phyloP scores from a whole-genome alignment of 2,888 invertebrate species.

The Pardosa pseudoannulata region DNA sequence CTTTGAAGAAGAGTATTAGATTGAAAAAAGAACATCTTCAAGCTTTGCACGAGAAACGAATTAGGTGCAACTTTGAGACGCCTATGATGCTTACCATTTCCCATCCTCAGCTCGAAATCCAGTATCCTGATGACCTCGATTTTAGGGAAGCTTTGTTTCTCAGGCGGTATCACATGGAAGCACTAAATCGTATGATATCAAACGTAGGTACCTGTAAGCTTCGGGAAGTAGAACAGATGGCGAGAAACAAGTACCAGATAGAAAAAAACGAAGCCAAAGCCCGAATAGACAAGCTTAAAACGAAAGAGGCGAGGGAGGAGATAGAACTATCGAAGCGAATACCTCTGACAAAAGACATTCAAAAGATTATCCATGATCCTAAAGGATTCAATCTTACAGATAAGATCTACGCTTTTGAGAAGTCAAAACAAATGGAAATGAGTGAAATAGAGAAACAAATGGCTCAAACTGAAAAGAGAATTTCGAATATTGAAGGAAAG shows the following conservation, averaged over 20 bases:
- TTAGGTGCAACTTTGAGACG: conserved; percentile 20
- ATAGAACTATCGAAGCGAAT: not conserved
- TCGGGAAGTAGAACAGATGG: not conserved
- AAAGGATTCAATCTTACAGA: not conserved
- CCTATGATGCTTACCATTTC: not conserved
- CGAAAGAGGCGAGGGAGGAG: conserved; percentile 9
- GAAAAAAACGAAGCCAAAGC: conserved; percentile 19
- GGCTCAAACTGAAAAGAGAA: conserved; percentile 6
- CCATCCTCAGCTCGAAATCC: conserved; percentile 25
- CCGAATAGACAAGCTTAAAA: not conserved
- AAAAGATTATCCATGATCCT: conserved; percentile 31
- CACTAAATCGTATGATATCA: conserved; percentile 6
- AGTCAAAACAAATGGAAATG: conserved; percentile 15
- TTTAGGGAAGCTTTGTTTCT: conserved; percentile 14
- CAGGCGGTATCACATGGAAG: conserved; percentile 26
- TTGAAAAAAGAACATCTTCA: not conserved
- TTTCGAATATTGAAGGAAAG: not conserved
- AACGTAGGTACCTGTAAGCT: conserved; percentile 20
- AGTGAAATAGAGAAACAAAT: conserved; percentile 39
- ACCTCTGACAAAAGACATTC: conserved; percentile 36
- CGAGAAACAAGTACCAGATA: conserved; percentile 18
- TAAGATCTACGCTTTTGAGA: conserved; percentile 36
- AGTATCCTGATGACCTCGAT: conserved; percentile 27
- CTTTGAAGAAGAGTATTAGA: not conserved
- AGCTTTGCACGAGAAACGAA: not conserved